Base-by-base conservation (phyloP, 2,888 invertebrate species). In the Parapristionchus giblindavisi region DNA sequence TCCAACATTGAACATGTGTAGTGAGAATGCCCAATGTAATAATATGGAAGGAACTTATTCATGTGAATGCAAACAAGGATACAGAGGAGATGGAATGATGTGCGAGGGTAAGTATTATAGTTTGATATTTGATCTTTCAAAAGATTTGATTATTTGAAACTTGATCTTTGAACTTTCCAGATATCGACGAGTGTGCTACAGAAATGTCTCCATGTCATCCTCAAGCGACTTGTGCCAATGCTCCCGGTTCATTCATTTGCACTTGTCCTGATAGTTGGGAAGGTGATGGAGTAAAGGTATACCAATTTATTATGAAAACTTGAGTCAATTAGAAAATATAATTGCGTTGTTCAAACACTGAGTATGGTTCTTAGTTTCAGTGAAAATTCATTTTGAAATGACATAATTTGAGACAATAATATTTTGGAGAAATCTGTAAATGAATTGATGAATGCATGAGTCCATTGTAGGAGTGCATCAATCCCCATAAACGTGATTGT, bases 131-230 rank as follows among this genome's bases (percentile, higher is more conserved):
- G 8, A n/a, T 24, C n/a, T 71, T 54, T 17, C n/a, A 34, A 43
- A 8, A 29, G 29, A 17, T 29, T 29, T 58, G n/a, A 54, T n/a
- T n/a, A n/a, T n/a, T n/a, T n/a, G n/a, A n/a, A n/a, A n/a, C n/a
- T n/a, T n/a, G n/a, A n/a, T n/a, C n/a, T 8, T 43, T 14, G 8
- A 14, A 43, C 17, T 8, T 54, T 71, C 8, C 56, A 71, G 87
- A 87, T 61, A 80, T 87, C 52, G 83, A 87, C 72, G 87, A 87
- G 71, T 87, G 87, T 71, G 29, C 60, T 11, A n/a, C 58, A n/a
- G 40, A 54, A 21, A 71, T 71, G 70, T 24, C 38, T 70, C 83
- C 83, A 4, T 87, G 87, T 56, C 85, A 85, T 77, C 82, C 85
- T 2, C 83, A 83, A 61, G 87, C 87, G 1, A 79, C 80, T 40